Evolutionary conservation across 1,140 invertebrate species (phyloP).

Genomic region (Cyphomyrmex costatus): DNA sequence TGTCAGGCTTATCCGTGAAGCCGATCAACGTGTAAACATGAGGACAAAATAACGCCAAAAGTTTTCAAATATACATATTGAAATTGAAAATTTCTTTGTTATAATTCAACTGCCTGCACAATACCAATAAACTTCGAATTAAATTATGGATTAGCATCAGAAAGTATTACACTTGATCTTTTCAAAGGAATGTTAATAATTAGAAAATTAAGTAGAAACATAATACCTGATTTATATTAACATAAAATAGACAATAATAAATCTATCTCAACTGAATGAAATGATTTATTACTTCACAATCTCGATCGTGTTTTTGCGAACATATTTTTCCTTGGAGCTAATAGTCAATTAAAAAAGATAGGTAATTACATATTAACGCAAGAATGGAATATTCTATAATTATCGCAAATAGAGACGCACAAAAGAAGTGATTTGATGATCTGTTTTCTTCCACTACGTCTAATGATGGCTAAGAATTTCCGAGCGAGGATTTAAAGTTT

Average conservation of each 20-base stretch:
- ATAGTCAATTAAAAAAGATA: neutral
- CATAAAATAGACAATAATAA: neutral
- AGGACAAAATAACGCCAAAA: conserved; percentile 58
- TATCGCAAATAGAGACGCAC: conserved; percentile 5
- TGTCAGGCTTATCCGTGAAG: conserved; percentile 85
- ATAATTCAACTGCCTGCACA: neutral
- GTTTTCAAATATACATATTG: neutral
- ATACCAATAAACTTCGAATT: neutral
- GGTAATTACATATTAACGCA: neutral
- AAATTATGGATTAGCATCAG: neutral
- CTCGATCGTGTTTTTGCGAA: neutral
- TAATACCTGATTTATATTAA: neutral
- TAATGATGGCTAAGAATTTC: conserved; percentile 1
- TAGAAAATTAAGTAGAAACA: neutral
- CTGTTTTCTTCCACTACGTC: neutral
- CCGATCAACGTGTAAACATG: conserved; percentile 80
- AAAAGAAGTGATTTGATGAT: neutral
- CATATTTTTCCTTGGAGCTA: neutral
- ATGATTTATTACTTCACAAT: neutral
- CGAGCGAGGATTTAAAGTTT: neutral
- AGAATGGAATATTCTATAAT: conserved; percentile 23
- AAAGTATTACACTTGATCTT: neutral
- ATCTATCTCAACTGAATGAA: neutral
- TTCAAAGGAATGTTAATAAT: neutral
- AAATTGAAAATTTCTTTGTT: conserved; percentile 7